phyloP scores from a whole-genome alignment of 2,113 vertebrate species.

The Ophiodon elongatus region DNA sequence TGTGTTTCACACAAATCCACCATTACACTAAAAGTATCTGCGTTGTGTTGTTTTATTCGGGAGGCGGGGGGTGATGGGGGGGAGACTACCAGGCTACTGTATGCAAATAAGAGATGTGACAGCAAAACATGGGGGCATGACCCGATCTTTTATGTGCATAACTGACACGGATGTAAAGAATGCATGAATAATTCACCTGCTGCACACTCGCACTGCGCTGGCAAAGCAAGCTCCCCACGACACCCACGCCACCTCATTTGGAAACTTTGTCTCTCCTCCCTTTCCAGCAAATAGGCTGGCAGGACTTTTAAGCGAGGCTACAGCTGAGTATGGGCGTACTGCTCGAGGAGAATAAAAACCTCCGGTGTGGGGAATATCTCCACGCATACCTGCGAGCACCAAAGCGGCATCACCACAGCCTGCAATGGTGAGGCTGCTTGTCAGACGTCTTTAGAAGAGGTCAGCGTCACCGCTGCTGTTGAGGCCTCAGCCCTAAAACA shows the following conservation, averaged over 20 bases:
- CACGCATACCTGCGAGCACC: neutral
- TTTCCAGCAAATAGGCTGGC: neutral
- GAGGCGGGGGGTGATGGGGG: too few species aligned
- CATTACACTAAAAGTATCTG: conserved; percentile 25
- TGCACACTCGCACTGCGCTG: conserved; percentile 16
- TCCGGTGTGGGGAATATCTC: neutral
- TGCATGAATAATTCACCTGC: conserved; percentile 65
- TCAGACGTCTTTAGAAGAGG: neutral
- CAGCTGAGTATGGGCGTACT: neutral
- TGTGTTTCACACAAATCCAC: conserved; percentile 20
- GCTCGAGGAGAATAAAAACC: neutral
- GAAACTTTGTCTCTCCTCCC: conserved; percentile 8
- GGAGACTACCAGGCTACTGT: neutral
- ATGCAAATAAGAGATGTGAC: conserved; percentile 25
- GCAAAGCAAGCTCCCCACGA: conserved; percentile 16
- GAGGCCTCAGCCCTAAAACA: conserved; percentile 5
- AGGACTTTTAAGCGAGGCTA: conserved; percentile 13
- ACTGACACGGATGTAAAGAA: conserved; percentile 33
- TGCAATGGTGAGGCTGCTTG: neutral
- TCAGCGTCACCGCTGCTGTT: neutral
- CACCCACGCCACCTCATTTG: conserved; percentile 19
- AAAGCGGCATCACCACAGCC: neutral
- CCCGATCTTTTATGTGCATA: conserved; percentile 30
- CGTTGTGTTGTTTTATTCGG: neutral
- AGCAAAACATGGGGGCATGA: conserved; percentile 12